phyloP scores from a whole-genome alignment of 2,113 vertebrate species.

The Pterophyllum scalare region DNA sequence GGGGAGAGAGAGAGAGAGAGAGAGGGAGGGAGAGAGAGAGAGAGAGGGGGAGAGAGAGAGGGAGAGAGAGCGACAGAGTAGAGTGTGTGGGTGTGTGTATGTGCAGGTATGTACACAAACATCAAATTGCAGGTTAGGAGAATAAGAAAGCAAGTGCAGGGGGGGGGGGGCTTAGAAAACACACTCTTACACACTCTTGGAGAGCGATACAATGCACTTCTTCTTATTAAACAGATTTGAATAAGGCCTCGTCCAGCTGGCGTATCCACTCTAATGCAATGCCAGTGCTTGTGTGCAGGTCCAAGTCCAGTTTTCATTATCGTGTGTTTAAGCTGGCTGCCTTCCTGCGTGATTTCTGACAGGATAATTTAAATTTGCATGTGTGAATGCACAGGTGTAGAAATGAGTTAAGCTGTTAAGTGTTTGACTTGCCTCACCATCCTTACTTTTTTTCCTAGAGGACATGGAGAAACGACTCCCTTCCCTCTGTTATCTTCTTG shows the following conservation, averaged over 20 bases:
- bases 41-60: background rate
- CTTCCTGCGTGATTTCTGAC: constrained; percentile 3
- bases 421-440: constrained; percentile 35
- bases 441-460: background rate
- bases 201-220: background rate
- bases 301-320: constrained; percentile 7
- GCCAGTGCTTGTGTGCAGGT: constrained; percentile 8
- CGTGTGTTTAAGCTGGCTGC: background rate
- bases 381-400: background rate
- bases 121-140: constrained; percentile 37
- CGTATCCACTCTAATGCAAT: background rate
- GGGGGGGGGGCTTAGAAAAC: constrained; percentile 7
- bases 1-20: background rate
- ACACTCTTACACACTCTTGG: background rate
- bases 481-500: constrained; percentile 14
- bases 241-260: constrained; percentile 6
- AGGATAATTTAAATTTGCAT: background rate
- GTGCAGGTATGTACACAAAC: constrained; percentile 48
- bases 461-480: background rate
- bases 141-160: background rate
- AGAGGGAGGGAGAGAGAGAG: background rate
- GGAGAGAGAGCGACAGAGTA: background rate
- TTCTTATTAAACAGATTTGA: constrained; percentile 31
- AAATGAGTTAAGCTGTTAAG: background rate
- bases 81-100: constrained; percentile 20